A percentile compares a stretch with the other conserved stretches of the same genome.
phyloP scores from a whole-genome alignment of 2,888 invertebrate species.

The Hirtodrosophila duncani region DNA sequence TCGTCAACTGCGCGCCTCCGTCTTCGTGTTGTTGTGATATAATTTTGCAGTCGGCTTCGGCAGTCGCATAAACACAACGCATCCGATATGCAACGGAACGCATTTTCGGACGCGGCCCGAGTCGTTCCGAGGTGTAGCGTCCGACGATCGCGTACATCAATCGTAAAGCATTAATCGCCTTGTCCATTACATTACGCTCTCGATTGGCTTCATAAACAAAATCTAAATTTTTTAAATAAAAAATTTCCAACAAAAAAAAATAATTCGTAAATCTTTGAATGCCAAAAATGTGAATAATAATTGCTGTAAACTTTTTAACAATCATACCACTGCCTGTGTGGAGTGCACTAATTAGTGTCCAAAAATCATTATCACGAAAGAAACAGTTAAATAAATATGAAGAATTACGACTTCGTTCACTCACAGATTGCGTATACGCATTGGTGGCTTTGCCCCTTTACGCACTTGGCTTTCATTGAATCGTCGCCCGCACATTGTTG shows the following conservation, averaged over 20 bases:
- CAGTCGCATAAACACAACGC: slow-evolving; percentile 79
- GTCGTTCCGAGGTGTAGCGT: slow-evolving; percentile 79
- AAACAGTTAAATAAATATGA: background rate
- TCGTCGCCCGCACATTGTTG: slow-evolving; percentile 34
- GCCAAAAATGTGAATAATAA: background rate
- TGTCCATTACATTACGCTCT: slow-evolving; percentile 59
- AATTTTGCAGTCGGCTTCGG: slow-evolving; percentile 76
- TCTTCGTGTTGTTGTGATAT: slow-evolving; percentile 77
- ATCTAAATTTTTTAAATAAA: background rate
- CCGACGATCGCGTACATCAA: slow-evolving; percentile 79
- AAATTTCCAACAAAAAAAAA: background rate
- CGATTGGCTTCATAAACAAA: slow-evolving; percentile 32
- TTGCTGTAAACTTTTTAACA: background rate
- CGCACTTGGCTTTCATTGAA: slow-evolving; percentile 44
- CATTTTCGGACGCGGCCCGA: slow-evolving; percentile 79
- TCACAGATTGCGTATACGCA: slow-evolving; percentile 58
- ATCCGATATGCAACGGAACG: slow-evolving; percentile 79
- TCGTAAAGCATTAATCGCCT: slow-evolving; percentile 75
- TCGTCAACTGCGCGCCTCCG: slow-evolving; percentile 34
- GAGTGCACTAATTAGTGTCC: background rate
- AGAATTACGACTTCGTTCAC: background rate
- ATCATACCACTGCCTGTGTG: too few species aligned
- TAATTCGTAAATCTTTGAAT: slow-evolving; percentile 3
- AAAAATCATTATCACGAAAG: background rate
- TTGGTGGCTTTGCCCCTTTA: slow-evolving; percentile 39